Evolutionary conservation across 2,113 vertebrate genomes (phyloP).

Genomic region (Calonectris borealis): DNA sequence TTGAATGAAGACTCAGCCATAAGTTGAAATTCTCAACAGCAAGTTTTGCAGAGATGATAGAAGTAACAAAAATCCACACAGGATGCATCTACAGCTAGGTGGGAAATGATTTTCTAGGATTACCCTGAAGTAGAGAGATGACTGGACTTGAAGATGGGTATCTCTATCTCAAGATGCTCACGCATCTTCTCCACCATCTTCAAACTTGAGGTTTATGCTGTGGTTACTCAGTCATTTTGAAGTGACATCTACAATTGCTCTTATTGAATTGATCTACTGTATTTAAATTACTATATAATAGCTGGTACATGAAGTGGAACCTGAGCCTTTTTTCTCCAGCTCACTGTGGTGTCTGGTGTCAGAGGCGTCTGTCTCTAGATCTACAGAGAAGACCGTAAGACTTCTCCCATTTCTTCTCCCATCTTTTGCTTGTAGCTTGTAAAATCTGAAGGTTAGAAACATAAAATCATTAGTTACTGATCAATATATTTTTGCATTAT

Average conservation of each 20-base stretch:
- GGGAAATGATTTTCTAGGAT: background rate
- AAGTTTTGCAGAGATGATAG: background rate
- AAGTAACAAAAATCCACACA: background rate
- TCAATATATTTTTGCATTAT: background rate
- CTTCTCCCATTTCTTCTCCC: background rate
- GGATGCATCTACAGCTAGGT: background rate
- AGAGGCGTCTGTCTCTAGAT: background rate
- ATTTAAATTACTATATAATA: background rate
- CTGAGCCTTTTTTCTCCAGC: background rate
- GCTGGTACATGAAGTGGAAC: background rate
- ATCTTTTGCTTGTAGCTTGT: background rate
- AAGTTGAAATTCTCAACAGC: background rate
- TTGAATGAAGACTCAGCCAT: background rate
- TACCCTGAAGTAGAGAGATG: background rate
- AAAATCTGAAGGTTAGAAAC: background rate
- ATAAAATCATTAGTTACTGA: background rate
- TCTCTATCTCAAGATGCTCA: background rate
- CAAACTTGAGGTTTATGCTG: background rate
- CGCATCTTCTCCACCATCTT: background rate
- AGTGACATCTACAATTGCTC: background rate
- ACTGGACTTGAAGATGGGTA: background rate
- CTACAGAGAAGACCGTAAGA: background rate
- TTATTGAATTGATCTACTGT: background rate
- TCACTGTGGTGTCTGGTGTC: background rate
- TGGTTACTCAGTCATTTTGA: background rate